These are phyloP conservation scores for Xiphophorus couchianus DNA, from an alignment of 2,113 vertebrate genomes.

Conservation along the genomic window DNA sequence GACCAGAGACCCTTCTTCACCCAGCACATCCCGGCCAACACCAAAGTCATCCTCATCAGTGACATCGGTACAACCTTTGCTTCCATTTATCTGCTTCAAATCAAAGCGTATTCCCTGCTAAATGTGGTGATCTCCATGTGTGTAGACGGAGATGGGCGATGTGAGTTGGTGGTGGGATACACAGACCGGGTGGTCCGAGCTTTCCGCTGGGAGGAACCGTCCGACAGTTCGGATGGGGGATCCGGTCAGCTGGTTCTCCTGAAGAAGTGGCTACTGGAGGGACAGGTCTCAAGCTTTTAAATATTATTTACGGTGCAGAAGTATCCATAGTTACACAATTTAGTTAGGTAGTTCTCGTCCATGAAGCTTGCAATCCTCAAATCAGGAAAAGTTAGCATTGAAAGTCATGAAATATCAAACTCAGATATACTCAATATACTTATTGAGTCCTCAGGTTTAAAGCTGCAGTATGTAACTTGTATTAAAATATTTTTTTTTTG, in stretches of 20 bases:
- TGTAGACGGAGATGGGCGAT: slow-evolving; percentile 91
- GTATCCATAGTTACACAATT: neutral
- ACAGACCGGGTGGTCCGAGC: slow-evolving; percentile 96
- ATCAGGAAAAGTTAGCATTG: neutral
- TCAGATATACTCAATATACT: neutral
- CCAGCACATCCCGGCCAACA: slow-evolving; percentile 97
- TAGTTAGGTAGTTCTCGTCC: neutral
- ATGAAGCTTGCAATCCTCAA: neutral
- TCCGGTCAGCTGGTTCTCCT: slow-evolving; percentile 89
- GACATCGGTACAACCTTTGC: slow-evolving; percentile 87
- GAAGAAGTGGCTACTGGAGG: slow-evolving; percentile 97
- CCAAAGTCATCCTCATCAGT: slow-evolving; percentile 95
- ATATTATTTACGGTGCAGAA: neutral
- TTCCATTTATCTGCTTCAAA: neutral
- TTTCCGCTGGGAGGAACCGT: slow-evolving; percentile 92
- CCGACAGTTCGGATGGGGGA: slow-evolving; percentile 80
- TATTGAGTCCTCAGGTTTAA: neutral
- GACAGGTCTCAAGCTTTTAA: slow-evolving; percentile 80
- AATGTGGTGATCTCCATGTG: neutral
- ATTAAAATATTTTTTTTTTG: too few species aligned
- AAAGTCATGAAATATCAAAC: neutral
- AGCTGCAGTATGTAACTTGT: neutral
- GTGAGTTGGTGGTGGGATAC: slow-evolving; percentile 94
- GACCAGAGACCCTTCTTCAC: slow-evolving; percentile 91
- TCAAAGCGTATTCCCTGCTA: too few species aligned